Base-by-base conservation (phyloP, 1,140 invertebrate species). In the Bombus superbus region DNA sequence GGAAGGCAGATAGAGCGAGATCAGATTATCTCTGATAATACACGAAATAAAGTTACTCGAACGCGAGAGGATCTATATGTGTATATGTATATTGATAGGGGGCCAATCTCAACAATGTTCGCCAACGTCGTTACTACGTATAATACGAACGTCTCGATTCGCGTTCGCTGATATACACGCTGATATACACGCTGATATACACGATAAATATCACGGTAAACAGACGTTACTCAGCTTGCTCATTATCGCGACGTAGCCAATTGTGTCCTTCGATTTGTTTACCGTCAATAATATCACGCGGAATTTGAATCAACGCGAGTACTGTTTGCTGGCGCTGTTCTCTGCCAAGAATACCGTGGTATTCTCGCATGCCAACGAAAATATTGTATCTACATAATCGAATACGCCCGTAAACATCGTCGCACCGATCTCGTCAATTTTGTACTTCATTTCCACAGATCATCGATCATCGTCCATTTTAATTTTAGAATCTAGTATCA, bases 201-300 rank as follows among this genome's bases (percentile, higher is more conserved):
- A 1, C 57, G 38, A 5, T 6, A 40, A 40, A 35, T 53, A 35
- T 47, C 25, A n/a, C 25, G 53, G 1, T 40, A 76, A 76, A 76
- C n/a, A 40, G 59, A 42, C 53, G 74, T 77, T 44, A 44, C 1
- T 47, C 72, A 35, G 44, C 32, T 3, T 32, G 75, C 42, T 77
- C 57, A 64, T 78, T 64, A 78, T 78, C 59, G 38, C n/a, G 57
- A 28, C 75, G 28, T 40, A 35, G 75, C 38, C 57, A 78, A 78
- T 42, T 32, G 38, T 42, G 75, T 64, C 75, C 75, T 78, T 78
- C 75, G 57, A 18, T 32, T 9, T 77, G 59, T 77, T 77, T 77
- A 77, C 59, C 75, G 40, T 40, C 59, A 77, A 62, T 64, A 62
- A 78, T 62, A n/a, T 77, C 75, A 22, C 38, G 35, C 10, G 18